Conservation (phyloP, 2,797 vertebrate species). For the Lithobates pipiens region DNA sequence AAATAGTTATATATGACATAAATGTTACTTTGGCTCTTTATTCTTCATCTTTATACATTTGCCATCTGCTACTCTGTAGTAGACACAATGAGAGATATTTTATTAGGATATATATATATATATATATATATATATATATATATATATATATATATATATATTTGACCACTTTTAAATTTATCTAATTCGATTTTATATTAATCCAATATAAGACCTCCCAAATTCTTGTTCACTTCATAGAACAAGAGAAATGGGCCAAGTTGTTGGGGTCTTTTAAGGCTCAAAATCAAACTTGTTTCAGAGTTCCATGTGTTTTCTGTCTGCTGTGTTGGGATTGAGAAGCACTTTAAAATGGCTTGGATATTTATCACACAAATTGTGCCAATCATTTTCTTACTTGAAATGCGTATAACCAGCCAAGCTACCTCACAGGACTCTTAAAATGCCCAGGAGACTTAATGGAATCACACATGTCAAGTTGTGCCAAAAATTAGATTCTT, state of each 20-base stretch:
- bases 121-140: constrained; percentile 16
- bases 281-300: constrained; percentile 21
- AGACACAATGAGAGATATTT: not conserved
- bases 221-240: constrained; percentile 20
- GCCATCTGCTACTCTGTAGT: not conserved
- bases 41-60: not conserved
- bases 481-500: constrained; percentile 51
- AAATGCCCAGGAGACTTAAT: constrained; percentile 35
- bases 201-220: constrained; percentile 49
- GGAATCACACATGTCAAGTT: constrained; percentile 31
- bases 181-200: constrained; percentile 10
- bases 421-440: constrained; percentile 53
- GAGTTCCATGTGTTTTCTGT: constrained; percentile 51
- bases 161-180: not conserved
- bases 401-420: constrained; percentile 45
- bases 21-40: not conserved
- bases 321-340: constrained; percentile 22
- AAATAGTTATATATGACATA: too few relatives aligned
- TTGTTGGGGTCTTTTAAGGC: constrained; percentile 45
- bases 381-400: constrained; percentile 47
- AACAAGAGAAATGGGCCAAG: constrained; percentile 32
- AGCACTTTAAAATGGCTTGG: constrained; percentile 45
- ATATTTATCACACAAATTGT: constrained; percentile 35
- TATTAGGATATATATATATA: constrained; percentile 21
- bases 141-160: constrained; percentile 29